Conservation (phyloP, 2,888 invertebrate genomes). For the Geophilus truncorum region DNA sequence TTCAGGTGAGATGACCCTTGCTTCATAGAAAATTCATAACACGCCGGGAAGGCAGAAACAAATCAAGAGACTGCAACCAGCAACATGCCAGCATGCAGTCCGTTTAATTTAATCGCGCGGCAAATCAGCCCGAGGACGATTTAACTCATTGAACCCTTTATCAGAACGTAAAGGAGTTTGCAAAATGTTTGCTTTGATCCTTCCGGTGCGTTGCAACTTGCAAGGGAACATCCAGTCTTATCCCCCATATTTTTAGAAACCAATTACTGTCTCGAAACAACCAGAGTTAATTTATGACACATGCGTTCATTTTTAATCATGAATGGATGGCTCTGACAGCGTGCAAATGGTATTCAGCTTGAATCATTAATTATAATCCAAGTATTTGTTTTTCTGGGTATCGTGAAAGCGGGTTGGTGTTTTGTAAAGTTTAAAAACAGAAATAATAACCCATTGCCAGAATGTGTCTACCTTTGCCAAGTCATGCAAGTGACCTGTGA, state of each 20-base stretch:
- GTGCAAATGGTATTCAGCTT: conserved; percentile 25
- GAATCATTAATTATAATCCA: conserved; percentile 22
- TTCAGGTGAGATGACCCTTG: background rate
- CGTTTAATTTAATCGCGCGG: background rate
- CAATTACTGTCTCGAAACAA: conserved; percentile 30
- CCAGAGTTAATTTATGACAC: background rate
- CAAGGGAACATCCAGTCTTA: background rate
- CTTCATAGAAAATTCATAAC: conserved; percentile 19
- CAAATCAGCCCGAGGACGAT: background rate
- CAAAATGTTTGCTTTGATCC: background rate
- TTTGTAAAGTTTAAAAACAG: conserved; percentile 11
- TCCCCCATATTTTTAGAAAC: conserved; percentile 31
- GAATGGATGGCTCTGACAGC: conserved; percentile 26
- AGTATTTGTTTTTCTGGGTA: background rate
- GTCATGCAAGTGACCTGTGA: conserved; percentile 20
- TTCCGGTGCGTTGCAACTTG: background rate
- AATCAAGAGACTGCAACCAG: background rate
- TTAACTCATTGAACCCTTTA: background rate
- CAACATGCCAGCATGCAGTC: background rate
- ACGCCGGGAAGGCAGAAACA: conserved; percentile 13
- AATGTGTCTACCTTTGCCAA: conserved; percentile 25
- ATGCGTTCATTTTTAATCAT: conserved; percentile 23
- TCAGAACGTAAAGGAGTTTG: background rate
- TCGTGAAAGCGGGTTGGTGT: background rate
- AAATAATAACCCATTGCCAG: conserved; percentile 14